These are phyloP conservation scores for Hemistola chrysoprasaria DNA, from an alignment of 2,888 invertebrate species.

Conservation along the genomic window DNA sequence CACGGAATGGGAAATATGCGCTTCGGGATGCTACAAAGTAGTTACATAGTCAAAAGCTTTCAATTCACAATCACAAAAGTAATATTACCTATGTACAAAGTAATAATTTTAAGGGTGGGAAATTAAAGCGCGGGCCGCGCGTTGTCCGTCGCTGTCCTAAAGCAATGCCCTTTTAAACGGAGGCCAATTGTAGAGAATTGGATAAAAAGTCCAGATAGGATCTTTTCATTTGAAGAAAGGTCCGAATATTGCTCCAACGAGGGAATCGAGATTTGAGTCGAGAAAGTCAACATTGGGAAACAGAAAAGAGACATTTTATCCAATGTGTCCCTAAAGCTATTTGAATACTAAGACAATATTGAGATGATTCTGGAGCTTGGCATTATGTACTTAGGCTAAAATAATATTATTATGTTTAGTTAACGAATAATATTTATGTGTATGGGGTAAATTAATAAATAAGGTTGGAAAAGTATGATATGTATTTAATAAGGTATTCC, in stretches of 20 bases:
- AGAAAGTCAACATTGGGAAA: constrained; percentile 46
- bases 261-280: constrained; percentile 52
- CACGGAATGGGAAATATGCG: no score
- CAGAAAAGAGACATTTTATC: constrained; percentile 42
- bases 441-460: no score
- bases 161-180: constrained; percentile 49
- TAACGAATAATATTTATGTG: no score
- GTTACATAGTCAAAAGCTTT: no score
- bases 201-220: constrained; percentile 62
- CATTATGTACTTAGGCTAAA: no score
- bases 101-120: background rate
- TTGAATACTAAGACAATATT: constrained; percentile 30
- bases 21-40: no score
- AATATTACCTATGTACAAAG: no score
- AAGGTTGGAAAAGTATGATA: no score
- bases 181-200: constrained; percentile 56
- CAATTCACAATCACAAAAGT: no score
- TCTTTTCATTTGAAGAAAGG: constrained; percentile 66
- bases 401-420: no score
- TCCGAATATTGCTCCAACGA: constrained; percentile 59
- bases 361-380: background rate
- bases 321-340: constrained; percentile 40
- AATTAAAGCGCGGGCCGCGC: constrained; percentile 5
- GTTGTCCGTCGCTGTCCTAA: constrained; percentile 14
- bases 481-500: no score